Base-by-base conservation (phyloP, 2,797 vertebrate species). In the Pangasius krempfi region DNA sequence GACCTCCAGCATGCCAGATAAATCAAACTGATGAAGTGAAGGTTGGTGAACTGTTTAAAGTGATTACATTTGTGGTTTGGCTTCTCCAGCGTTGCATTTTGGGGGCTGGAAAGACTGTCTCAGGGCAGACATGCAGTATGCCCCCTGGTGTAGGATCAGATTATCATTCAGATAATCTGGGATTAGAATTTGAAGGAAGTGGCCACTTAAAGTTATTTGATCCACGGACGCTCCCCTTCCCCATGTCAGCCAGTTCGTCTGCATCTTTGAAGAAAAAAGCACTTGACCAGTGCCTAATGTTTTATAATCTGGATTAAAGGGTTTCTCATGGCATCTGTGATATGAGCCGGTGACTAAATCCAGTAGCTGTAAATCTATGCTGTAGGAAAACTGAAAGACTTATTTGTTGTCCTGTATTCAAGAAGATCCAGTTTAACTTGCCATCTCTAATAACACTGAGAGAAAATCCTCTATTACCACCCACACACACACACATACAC, bases 91-190 rank as follows among this genome's bases (percentile, higher is more conserved):
- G 84, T 56, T 50, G 84, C 90, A 93, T 75, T 91, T 14, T 44
- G 10, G 56, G 30, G 37, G n/a, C n/a, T 25, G 22, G 33, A 12
- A 40, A 60, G 12, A 82, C 0, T 25, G 16, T 30, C 16, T 30
- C 27, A 66, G 13, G 25, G 60, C 22, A 83, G 40, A n/a, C 81
- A 5, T 16, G 18, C 4, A 47, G 25, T 83, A 83, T 10, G 1
- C 13, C 27, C 81, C 40, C 20, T 50, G 82, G 44, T 40, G 93
- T 89, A 92, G 88, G 88, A 73, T 88, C 92, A 93, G 94, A 93
- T 96, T 95, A 95, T 93, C 89, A 92, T 94, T 93, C 94, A 93
- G 92, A 93, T 50, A 37, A 84, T 84, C 88, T 88, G 94, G 89
- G 95, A 96, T 96, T 96, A 96, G 90, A 89, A 91, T 86, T 84